Base-by-base conservation (phyloP, 2,113 vertebrate species). In the Tragelaphus imberbis region DNA sequence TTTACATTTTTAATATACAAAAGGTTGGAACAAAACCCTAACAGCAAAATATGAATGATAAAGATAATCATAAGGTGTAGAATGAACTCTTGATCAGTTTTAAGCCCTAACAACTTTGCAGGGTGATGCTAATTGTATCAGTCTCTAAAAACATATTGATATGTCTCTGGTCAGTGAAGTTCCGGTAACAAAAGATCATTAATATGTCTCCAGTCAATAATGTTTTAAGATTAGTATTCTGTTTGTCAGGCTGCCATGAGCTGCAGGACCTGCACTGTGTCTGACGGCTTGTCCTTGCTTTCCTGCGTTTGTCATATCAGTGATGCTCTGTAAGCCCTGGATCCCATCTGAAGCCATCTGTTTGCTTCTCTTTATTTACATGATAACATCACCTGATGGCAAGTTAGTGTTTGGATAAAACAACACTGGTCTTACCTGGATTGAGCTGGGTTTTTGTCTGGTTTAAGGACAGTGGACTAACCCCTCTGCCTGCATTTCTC, bases 281-380 rank as follows among this genome's bases (percentile, higher is more conserved):
- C 53, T 85, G 44, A 75, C 5, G 77, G 17, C 61, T 84, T 68
- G 49, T 92, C 90, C 94, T 97, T 2, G 2, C 94, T 44, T 95
- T 77, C 87, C 77, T 94, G 95, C 59, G 68, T 85, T 89, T 97
- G 88, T 92, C 82, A 79, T 79, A 58, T 93, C 91, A 86, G 92
- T 47, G 63, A 84, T 28, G 77, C 81, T 90, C 36, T 71, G 40
- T 47, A 49, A 91, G 65, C 84, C 84, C 81, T 80, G 91, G 63
- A 63, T 94, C 84, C 88, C 56, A 2, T 91, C 84, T 84, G 61
- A 96, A 96, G 95, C 97, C 95, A 97, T 97, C 95, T 94, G 86
- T 97, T 97, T 96, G 84, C 82, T 25, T 93, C 63, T 96, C 77
- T 97, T 97, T 97, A 94, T 93, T 97, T 96, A 95, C 90, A 68